Base-by-base conservation (phyloP, 2,797 vertebrate species). In the Sarcoramphus papa region DNA sequence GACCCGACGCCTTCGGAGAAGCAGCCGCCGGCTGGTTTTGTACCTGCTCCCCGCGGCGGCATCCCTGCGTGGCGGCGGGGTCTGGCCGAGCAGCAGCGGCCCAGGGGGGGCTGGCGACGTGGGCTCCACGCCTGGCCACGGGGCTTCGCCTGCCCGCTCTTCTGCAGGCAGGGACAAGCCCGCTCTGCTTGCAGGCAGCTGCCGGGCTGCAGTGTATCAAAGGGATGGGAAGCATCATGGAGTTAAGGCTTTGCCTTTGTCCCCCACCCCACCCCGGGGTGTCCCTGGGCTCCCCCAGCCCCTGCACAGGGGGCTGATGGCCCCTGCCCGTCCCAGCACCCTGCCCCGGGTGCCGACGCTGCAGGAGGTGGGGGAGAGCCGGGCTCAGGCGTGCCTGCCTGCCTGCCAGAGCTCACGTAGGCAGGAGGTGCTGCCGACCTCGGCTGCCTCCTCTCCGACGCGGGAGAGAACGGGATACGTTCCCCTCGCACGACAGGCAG, bases 51-150 rank as follows among this genome's bases (percentile, higher is more conserved):
- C 54, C 0, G 0, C 3, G 3, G 1, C 2, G 0, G 6, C 1
- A 1, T 48, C 60, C 24, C 30, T 5, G 10, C 3, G 1, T 0
- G 4, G 9, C 0, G 0, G 3, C 0, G 5, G 10, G 53, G 25
- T 40, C 11, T 2, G 3, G 27, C 22, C 1, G 0, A 50, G 62
- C 45, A 10, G 40, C 45, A 40, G 40, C 1, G 1, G 3, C 6
- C 63, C 4, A 0, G 11, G 17, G 24, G 9, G 24, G 24, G 12
- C 22, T 22, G 40, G 7, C 0, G 2, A 10, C 1, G 1, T 14
- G 14, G 33, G 74, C 40, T 28, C 74, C 56, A 0, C 0, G 5
- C 63, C 27, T 5, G 28, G 12, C 64, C 51, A 0, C 1, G 18
- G 50, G 24, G 33, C 65, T 73, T 69, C 5, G 1, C 59, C 73